phyloP scores from a whole-genome alignment of 1,140 invertebrate species.

The Antheraea mylitta region DNA sequence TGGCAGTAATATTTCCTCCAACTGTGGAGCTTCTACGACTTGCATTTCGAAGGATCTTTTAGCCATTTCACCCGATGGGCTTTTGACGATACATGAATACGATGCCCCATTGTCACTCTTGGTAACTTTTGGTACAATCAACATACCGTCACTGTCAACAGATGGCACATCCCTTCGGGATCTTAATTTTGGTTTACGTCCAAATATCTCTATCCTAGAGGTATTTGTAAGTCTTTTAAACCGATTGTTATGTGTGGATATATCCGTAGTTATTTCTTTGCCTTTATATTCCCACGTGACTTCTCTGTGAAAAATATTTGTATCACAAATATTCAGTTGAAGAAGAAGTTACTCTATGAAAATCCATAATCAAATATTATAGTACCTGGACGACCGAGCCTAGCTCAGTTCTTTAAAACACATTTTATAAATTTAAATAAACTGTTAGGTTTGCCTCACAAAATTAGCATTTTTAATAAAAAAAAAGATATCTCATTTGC shows the following conservation, averaged over 20 bases:
- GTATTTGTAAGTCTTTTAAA: conserved; percentile 54
- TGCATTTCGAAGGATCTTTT: conserved; percentile 83
- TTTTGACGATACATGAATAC: conserved; percentile 91
- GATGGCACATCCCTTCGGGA: conserved; percentile 45
- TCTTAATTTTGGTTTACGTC: conserved; percentile 74
- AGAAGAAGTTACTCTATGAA: too few relatives aligned
- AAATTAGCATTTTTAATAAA: too few relatives aligned
- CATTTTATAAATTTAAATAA: too few relatives aligned
- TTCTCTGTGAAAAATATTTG: conserved; percentile 54
- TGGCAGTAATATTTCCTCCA: conserved; percentile 77
- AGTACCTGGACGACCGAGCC: too few relatives aligned
- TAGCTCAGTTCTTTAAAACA: too few relatives aligned
- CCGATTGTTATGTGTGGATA: conserved; percentile 47
- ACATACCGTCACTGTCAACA: conserved; percentile 59
- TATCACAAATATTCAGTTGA: too few relatives aligned
- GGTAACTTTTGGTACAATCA: conserved; percentile 88
- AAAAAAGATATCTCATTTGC: neutral
- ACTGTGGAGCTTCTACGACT: conserved; percentile 86
- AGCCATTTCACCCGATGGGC: conserved; percentile 88
- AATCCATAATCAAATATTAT: too few relatives aligned
- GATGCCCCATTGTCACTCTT: conserved; percentile 82
- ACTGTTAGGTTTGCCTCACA: too few relatives aligned
- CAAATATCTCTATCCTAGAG: conserved; percentile 61
- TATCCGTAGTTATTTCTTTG: conserved; percentile 57
- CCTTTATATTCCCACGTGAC: conserved; percentile 76